A percentile compares a stretch with the other conserved stretches of the same genome.
These are phyloP conservation scores for Cacatua alba DNA, from an alignment of 2,113 vertebrate genomes.

Conservation along the genomic window DNA sequence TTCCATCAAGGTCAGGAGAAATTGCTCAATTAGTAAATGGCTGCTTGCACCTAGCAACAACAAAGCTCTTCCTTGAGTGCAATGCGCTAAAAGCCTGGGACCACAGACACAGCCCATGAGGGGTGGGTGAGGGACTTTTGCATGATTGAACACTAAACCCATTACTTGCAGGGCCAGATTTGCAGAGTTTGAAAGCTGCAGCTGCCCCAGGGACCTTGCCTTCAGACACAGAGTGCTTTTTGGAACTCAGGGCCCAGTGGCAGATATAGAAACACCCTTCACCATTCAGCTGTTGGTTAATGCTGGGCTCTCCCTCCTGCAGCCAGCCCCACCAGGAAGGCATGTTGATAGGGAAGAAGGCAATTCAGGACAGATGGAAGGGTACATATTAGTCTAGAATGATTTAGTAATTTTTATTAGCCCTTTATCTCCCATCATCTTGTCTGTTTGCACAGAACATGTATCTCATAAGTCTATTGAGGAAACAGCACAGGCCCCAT, in stretches of 20 bases:
- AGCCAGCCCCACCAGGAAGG: neutral
- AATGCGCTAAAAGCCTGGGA: neutral
- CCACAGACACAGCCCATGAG: neutral
- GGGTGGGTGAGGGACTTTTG: neutral
- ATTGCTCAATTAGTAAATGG: conserved; percentile 30
- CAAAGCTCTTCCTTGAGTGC: neutral
- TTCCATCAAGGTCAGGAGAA: conserved; percentile 52
- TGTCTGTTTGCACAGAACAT: neutral
- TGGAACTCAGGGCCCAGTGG: neutral
- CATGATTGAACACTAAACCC: rapidly evolving
- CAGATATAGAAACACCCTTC: no score
- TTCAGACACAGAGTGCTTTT: neutral
- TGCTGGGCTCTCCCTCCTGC: no score
- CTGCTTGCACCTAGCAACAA: neutral
- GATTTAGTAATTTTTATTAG: neutral
- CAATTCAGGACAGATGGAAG: no score
- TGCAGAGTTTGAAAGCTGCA: neutral
- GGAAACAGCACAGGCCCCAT: neutral
- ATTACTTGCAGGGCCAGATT: neutral
- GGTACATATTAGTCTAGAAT: neutral
- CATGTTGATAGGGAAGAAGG: neutral
- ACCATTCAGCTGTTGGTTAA: no score
- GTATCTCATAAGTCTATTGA: neutral
- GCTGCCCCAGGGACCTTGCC: no score
- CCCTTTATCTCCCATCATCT: neutral